phyloP scores from a whole-genome alignment of 1,140 invertebrate species.

The Chelonus insularis region DNA sequence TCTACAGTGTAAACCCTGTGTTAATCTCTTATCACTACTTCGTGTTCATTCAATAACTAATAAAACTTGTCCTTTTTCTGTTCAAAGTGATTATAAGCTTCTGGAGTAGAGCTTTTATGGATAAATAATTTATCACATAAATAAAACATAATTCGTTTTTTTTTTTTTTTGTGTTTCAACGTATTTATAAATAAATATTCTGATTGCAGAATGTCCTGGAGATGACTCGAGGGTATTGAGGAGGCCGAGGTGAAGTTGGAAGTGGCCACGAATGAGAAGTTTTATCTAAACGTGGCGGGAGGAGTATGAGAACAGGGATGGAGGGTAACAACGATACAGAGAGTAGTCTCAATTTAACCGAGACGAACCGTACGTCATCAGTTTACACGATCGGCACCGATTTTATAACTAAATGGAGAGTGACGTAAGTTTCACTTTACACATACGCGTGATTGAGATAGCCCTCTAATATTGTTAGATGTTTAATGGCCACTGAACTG shows the following conservation, averaged over 20 bases:
- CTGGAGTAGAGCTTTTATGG: too few species aligned
- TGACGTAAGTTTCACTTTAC: conserved; percentile 37
- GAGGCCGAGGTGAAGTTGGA: conserved; percentile 25
- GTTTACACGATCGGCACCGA: conserved; percentile 69
- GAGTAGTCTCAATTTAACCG: conserved; percentile 47
- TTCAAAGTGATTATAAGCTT: too few species aligned
- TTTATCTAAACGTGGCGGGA: conserved; percentile 16
- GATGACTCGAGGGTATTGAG: conserved; percentile 39
- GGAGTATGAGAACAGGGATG: conserved; percentile 36
- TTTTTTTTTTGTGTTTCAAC: background rate
- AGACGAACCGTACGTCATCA: conserved; percentile 62
- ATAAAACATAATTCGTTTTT: background rate
- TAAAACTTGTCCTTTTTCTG: too few species aligned
- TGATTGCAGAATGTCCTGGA: conserved; percentile 42
- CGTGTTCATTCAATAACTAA: background rate
- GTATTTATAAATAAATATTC: too few species aligned
- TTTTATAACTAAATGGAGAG: conserved; percentile 72
- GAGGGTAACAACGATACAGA: conserved; percentile 48
- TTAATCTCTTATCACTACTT: background rate
- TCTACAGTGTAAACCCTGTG: conserved; percentile 4
- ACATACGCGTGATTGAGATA: too few species aligned
- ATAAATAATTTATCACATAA: background rate
- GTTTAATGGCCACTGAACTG: too few species aligned
- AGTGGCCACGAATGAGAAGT: conserved; percentile 16
- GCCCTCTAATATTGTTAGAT: too few species aligned